A percentile compares a stretch with the other conserved stretches of the same genome.
Conservation (phyloP, 1,140 invertebrate species). For the Monomorium pharaonis region DNA sequence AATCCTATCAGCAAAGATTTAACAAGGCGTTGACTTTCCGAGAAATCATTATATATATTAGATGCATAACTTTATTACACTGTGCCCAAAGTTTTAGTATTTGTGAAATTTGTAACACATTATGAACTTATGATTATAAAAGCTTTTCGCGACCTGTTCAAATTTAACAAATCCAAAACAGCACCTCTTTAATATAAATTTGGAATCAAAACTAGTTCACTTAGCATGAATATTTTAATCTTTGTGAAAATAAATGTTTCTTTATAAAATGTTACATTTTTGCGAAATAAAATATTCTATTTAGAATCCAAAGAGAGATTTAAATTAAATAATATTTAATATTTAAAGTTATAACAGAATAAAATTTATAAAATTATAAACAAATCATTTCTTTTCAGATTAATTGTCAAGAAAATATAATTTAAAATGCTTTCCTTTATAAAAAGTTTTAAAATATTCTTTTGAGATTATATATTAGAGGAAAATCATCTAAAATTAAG, state of each 20-base stretch:
- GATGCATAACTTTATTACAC: not conserved
- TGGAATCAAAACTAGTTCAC: not conserved
- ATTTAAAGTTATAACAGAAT: not conserved
- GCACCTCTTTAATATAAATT: not conserved
- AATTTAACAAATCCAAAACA: not conserved
- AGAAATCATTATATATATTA: not conserved
- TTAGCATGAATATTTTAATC: not conserved
- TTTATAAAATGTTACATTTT: not conserved
- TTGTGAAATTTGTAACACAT: not conserved
- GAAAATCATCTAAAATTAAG: too few relatives aligned
- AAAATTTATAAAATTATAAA: too few relatives aligned
- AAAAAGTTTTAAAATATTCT: too few relatives aligned
- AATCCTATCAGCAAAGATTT: not conserved
- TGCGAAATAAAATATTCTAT: not conserved
- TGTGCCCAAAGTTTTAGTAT: not conserved
- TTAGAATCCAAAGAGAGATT: not conserved
- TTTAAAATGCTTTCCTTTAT: too few relatives aligned
- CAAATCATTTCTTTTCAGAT: too few relatives aligned
- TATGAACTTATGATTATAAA: constrained; percentile 13
- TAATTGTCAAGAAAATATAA: too few relatives aligned
- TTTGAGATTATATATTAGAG: too few relatives aligned
- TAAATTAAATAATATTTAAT: not conserved
- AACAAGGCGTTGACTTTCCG: not conserved
- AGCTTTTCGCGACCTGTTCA: not conserved
- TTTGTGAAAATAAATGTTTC: not conserved